Evolutionary conservation across 2,113 vertebrate species (phyloP).

Genomic region (Falco punctatus): DNA sequence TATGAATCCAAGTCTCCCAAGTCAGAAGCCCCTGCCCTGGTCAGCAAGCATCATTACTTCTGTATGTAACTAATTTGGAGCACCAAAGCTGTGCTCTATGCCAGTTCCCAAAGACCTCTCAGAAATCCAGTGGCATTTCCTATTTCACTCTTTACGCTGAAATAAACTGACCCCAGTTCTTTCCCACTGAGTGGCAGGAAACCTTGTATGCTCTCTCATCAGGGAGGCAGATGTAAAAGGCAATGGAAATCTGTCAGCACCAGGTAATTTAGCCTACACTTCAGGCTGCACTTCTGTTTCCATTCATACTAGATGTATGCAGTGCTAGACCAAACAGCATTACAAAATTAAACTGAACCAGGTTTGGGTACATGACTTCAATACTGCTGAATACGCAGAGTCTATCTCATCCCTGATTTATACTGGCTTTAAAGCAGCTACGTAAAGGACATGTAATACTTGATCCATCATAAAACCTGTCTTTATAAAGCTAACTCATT

Average conservation of each 20-base stretch:
- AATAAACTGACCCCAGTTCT: neutral
- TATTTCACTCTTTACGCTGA: neutral
- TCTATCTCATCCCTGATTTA: neutral
- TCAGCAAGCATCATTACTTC: neutral
- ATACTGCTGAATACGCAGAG: neutral
- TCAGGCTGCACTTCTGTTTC: neutral
- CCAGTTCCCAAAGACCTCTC: neutral
- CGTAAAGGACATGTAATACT: neutral
- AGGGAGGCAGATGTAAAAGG: neutral
- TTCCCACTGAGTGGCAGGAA: neutral
- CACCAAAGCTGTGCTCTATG: neutral
- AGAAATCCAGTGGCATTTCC: neutral
- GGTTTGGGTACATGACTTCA: neutral
- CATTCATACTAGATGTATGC: neutral
- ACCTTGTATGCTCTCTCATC: neutral
- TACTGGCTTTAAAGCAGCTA: neutral
- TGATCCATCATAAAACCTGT: neutral
- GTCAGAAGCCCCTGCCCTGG: neutral
- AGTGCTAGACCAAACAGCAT: neutral
- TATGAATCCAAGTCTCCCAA: neutral
- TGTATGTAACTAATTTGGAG: neutral
- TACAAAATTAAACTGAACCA: neutral
- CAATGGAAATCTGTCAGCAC: constrained; percentile 10
- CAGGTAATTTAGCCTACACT: neutral
- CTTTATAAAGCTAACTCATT: neutral